Base-by-base conservation (phyloP, 1,140 invertebrate species). In the Trichomalopsis sarcophagae region DNA sequence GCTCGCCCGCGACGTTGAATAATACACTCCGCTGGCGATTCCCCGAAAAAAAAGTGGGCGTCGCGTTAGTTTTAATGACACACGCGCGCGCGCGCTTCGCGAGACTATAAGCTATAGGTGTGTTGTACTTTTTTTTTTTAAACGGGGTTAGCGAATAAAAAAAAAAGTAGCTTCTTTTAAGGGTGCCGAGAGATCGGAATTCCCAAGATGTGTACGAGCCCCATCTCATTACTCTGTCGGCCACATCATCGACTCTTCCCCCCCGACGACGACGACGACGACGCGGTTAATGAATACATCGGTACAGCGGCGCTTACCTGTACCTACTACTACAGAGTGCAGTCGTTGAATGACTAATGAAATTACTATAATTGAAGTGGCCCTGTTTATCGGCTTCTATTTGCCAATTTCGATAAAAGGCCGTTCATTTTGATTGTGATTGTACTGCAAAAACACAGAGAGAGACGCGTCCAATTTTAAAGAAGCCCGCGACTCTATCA, bases 351-450 rank as follows among this genome's bases (percentile, higher is more conserved):
- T 62, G 55, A 7, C 55, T 62, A 21, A 62, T 62, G 55, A 62
- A 62, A 62, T 62, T 62, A 62, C 0, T 21, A 5, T 62, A 62
- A 62, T 62, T 62, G 55, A 7, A 62, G 55, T 62, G 21, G 55
- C 21, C 55, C 55, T 55, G 13, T 55, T 55, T 55, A 14, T 17
- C 50, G 1, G 13, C 13, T 2, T 2, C 55, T 62, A 62, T 62
- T 62, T 62, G 55, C 55, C 21, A 62, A 62, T 62, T 62, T 62
- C 55, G 55, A 62, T 62, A 62, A 62, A n/a, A n/a, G 55, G 55
- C 21, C 55, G 13, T 55, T 55, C 50, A 21, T 21, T 55, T 55
- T 2, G 13, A 13, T 27, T 2, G n/a, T n/a, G 55, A n/a, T 62
- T 62, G 17, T 21, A 6, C 6, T n/a, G 21, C 3, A 62, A 17